These are phyloP conservation scores for Catharus minimus DNA, from an alignment of 2,113 vertebrate genomes.

Conservation along the genomic window DNA sequence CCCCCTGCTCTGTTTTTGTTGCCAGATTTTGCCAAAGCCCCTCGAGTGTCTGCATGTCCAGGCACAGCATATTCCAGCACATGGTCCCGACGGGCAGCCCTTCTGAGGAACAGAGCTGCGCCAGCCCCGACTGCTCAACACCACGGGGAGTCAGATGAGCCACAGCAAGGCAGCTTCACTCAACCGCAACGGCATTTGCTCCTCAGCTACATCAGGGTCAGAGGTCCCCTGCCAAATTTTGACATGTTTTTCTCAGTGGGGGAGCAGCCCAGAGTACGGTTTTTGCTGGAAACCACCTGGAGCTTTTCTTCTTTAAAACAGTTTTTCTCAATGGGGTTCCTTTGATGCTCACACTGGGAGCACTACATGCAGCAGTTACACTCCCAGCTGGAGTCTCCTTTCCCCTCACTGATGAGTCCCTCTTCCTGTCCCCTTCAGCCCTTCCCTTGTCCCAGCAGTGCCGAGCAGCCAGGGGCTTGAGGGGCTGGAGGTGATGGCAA, in stretches of 20 bases:
- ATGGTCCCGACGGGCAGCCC: accelerated
- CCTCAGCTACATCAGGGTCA: background rate
- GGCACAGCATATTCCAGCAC: background rate
- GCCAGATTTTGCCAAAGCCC: background rate
- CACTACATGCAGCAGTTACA: background rate
- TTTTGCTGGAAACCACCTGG: background rate
- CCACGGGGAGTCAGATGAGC: accelerated
- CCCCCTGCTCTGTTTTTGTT: background rate
- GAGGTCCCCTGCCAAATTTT: background rate
- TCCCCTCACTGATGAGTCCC: background rate
- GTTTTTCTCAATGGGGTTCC: background rate
- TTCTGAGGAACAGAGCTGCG: background rate
- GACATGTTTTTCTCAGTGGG: background rate
- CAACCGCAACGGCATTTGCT: background rate
- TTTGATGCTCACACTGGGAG: background rate
- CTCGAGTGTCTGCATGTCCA: accelerated
- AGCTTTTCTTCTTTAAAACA: background rate
- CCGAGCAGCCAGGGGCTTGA: background rate
- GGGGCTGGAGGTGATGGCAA: accelerated
- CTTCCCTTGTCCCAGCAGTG: background rate
- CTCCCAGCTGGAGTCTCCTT: background rate
- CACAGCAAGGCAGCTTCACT: background rate
- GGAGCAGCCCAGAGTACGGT: background rate
- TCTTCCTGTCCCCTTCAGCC: background rate
- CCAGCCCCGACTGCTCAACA: accelerated